Conservation (phyloP, 2,113 vertebrate species). For the Heterocephalus glaber region DNA sequence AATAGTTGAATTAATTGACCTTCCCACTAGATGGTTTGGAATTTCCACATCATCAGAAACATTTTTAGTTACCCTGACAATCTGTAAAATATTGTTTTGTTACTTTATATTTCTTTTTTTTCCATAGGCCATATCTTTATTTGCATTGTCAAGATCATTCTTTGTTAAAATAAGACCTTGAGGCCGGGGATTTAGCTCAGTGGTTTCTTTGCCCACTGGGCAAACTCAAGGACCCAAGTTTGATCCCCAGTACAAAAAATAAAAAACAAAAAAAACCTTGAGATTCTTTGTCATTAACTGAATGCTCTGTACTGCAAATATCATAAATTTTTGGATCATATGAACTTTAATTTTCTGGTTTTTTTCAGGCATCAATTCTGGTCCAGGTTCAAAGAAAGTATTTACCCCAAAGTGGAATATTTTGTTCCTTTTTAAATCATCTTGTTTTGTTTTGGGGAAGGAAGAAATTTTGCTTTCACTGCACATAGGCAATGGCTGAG, state of each 20-base stretch:
- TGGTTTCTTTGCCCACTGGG: too few relatives aligned
- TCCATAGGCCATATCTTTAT: neutral
- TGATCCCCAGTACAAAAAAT: too few relatives aligned
- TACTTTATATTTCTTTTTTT: neutral
- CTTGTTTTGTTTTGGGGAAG: conserved; percentile 99
- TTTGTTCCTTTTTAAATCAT: conserved; percentile 94
- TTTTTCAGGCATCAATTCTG: conserved; percentile 95
- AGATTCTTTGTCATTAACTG: conserved; percentile 95
- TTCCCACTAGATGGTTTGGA: neutral
- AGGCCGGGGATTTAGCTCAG: too few relatives aligned
- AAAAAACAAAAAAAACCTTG: too few relatives aligned
- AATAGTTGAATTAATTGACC: neutral
- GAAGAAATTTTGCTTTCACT: conserved; percentile 99
- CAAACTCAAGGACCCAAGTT: too few relatives aligned
- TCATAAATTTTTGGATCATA: conserved; percentile 93
- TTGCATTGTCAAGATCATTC: conserved; percentile 90
- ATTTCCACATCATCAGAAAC: neutral
- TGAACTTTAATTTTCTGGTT: conserved; percentile 94
- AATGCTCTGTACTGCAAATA: conserved; percentile 90
- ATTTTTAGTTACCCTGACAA: neutral
- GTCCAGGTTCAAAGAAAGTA: conserved; percentile 98
- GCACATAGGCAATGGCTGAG: conserved; percentile 96
- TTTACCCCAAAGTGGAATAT: conserved; percentile 99
- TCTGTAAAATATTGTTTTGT: neutral
- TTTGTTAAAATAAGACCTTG: conserved; percentile 97